phyloP scores from a whole-genome alignment of 2,113 vertebrate genomes.

The Mola mola region DNA sequence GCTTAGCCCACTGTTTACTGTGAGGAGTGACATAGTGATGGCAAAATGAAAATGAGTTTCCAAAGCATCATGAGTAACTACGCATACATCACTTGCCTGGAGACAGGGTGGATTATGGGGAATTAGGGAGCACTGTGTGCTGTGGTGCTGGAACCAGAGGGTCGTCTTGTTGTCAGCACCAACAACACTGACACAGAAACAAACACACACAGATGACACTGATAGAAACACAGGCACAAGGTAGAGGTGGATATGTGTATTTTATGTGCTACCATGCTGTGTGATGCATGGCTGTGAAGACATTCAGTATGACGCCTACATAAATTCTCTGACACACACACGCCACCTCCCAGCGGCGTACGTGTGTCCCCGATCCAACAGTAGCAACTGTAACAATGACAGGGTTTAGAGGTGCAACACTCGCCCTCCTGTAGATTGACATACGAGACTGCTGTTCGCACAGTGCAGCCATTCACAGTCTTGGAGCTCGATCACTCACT shows the following conservation, averaged over 20 bases:
- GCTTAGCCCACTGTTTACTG: slow-evolving; percentile 53
- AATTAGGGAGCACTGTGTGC: slow-evolving; percentile 74
- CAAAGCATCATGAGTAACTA: slow-evolving; percentile 38
- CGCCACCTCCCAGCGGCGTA: slow-evolving; percentile 26
- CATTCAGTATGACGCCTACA: not conserved
- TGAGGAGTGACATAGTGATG: slow-evolving; percentile 60
- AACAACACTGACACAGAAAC: slow-evolving; percentile 44
- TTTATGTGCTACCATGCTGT: too few relatives aligned
- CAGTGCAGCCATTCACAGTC: slow-evolving; percentile 66
- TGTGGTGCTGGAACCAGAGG: slow-evolving; percentile 66
- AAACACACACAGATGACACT: not conserved
- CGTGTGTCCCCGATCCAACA: slow-evolving; percentile 49
- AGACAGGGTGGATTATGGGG: slow-evolving; percentile 78
- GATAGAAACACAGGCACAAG: slow-evolving; percentile 6
- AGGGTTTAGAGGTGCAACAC: slow-evolving; percentile 65
- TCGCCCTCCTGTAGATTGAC: slow-evolving; percentile 60
- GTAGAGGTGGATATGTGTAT: not conserved
- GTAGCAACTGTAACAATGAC: slow-evolving; percentile 81
- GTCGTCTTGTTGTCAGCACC: slow-evolving; percentile 56
- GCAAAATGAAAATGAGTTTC: slow-evolving; percentile 68
- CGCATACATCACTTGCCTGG: slow-evolving; percentile 72
- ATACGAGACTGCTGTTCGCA: slow-evolving; percentile 60
- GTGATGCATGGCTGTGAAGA: not conserved
- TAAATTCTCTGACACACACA: slow-evolving; percentile 15
- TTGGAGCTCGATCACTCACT: slow-evolving; percentile 46